Conservation (phyloP, 2,113 vertebrate genomes). For the Corythornis madagascariensis region DNA sequence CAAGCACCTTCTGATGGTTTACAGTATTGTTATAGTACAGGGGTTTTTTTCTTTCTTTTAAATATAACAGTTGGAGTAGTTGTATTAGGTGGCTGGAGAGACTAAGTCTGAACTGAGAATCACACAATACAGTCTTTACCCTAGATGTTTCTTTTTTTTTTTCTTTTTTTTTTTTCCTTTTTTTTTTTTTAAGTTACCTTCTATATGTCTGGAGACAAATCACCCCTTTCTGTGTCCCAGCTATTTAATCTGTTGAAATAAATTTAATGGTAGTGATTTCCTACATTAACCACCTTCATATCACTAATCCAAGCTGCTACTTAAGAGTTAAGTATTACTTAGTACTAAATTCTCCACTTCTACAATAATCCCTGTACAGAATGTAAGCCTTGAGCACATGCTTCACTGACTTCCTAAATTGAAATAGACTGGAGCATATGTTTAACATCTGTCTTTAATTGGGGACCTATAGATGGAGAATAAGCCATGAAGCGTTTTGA, state of each 20-base stretch:
- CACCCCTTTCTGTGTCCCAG: neutral
- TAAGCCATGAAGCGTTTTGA: neutral
- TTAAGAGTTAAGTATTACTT: constrained; percentile 41
- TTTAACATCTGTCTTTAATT: constrained; percentile 53
- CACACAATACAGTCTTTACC: neutral
- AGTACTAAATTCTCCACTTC: constrained; percentile 14
- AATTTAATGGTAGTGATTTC: constrained; percentile 16
- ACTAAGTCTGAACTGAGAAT: neutral
- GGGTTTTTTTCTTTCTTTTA: neutral
- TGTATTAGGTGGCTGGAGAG: neutral
- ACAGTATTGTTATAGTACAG: neutral
- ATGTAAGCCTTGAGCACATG: neutral
- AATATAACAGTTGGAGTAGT: neutral
- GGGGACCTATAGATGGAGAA: neutral
- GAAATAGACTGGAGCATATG: constrained; percentile 44
- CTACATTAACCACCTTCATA: neutral
- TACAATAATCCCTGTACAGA: neutral
- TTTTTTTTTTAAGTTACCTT: neutral
- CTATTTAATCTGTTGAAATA: constrained; percentile 1
- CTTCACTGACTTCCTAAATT: constrained; percentile 25
- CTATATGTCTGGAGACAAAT: neutral
- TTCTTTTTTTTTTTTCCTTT: no score
- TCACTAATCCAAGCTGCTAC: neutral
- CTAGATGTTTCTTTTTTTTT: neutral
- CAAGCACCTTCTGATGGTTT: neutral